Base-by-base conservation (phyloP, 23 tunicate genomes). In the Halocynthia roretzi region DNA sequence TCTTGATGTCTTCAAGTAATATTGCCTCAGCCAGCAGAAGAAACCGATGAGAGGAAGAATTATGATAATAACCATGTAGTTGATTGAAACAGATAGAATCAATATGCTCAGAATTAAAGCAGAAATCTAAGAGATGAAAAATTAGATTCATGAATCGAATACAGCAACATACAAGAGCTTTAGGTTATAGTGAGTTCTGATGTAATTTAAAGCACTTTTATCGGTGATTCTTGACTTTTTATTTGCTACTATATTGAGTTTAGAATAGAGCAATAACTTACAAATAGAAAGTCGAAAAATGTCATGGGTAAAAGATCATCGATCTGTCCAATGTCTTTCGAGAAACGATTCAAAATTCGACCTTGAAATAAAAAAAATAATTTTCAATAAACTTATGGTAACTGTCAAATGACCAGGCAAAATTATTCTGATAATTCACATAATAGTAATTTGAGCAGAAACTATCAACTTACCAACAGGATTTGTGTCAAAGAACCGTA, bases 251-350 rank as follows among this genome's bases (percentile, higher is more conserved):
- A n/a, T n/a, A n/a, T n/a, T n/a, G n/a, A n/a, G n/a, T n/a, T n/a
- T n/a, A n/a, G n/a, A n/a, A n/a, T n/a, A n/a, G n/a, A n/a, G 63
- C 10, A 71, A 10, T 8, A 73, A 73, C 92, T 86, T 56, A 86
- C 92, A 19, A 11, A 69, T n/a, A 77, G n/a, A 19, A 90, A 82
- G 57, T 90, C 97, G 48, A 81, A 50, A 55, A 84, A 72, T 14
- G 77, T 53, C 23, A 54, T 8, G 14, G 90, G 97, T 7, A 90
- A 61, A 17, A 74, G 61, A 64, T 93, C 98, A 63, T 93, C 93
- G 54, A 94, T 85, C 60, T 85, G 88, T 22, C 94, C 89, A 76
- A 94, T 68, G 65, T 94, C 99, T 72, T 94, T 94, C 51, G 99
- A 87, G 77, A 94, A 94, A 72, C 99, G 77, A 86, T 93, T 93